Base-by-base conservation (phyloP, 2,888 invertebrate genomes). In the Campoplex nolae region DNA sequence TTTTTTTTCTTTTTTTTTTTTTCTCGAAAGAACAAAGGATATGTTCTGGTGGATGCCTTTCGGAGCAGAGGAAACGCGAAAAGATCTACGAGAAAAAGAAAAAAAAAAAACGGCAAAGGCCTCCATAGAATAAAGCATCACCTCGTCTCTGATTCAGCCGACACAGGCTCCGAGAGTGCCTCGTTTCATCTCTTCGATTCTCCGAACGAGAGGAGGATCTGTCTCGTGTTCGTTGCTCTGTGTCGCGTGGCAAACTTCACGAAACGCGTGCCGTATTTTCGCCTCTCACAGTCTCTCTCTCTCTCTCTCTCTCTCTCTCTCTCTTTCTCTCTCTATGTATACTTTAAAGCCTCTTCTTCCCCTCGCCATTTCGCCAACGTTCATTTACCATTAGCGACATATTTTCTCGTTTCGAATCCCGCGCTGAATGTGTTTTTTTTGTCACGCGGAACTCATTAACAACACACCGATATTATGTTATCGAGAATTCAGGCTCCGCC, bases 201-300 rank as follows among this genome's bases (percentile, higher is more conserved):
- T 80, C 54, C 16, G 76, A 70, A 80, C 70, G 65, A 70, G 68
- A 56, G 77, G 38, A 73, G 58, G 58, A 71, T 67, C 45, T 58
- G 42, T 79, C 56, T 51, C 45, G 54, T 62, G 79, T 8, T 32
- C 45, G 68, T 42, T 58, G 67, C 42, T 70, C 9, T 62, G 80
- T 82, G 84, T 81, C 80, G 85, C 85, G 85, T 80, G 85, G 85
- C 83, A 51, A 84, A 81, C 70, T 82, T 84, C 76, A 35, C 51
- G 67, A 81, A 84, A 82, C 88, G 83, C 84, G 88, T 86, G 88
- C 79, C 84, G 79, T 76, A 62, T 82, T 58, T 68, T 78, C 82
- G 62, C 73, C 42, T 38, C 35, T 78, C 65, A 56, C 32, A 58
- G 35, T 48, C n/a, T 51, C 73, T 75, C n/a, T 65, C 32, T 13